These are phyloP conservation scores for Sceliomorpha sp. DNA, from an alignment of 2,888 invertebrate genomes.

Conservation along the genomic window DNA sequence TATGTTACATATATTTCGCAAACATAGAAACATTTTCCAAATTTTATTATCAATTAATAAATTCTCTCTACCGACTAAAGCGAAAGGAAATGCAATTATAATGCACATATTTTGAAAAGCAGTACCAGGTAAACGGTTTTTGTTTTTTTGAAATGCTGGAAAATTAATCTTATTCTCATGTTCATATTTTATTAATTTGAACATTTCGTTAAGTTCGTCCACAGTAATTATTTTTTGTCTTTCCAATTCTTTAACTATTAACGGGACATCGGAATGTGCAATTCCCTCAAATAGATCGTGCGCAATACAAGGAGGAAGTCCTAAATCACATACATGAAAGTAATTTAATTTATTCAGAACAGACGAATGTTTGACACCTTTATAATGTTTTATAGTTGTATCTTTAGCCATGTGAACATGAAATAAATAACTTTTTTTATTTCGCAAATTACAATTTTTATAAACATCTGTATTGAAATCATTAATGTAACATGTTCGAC, in stretches of 20 bases:
- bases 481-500: constrained; percentile 36
- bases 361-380: constrained; percentile 62
- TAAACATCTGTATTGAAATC: constrained; percentile 32
- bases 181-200: constrained; percentile 9
- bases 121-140: constrained; percentile 35
- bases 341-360: constrained; percentile 58
- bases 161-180: constrained; percentile 19
- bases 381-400: constrained; percentile 12
- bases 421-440: constrained; percentile 15
- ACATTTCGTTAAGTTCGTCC: constrained; percentile 5
- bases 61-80: constrained; percentile 16
- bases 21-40: constrained; percentile 42
- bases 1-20: constrained; percentile 42
- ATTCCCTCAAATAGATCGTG: constrained; percentile 66
- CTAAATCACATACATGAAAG: constrained; percentile 61
- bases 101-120: constrained; percentile 43
- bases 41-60: constrained; percentile 33
- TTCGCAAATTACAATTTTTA: constrained; percentile 16
- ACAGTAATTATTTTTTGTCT: constrained; percentile 20
- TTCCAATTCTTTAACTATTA: constrained; percentile 54
- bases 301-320: constrained; percentile 64
- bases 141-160: constrained; percentile 16
- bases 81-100: constrained; percentile 29
- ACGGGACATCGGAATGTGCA: constrained; percentile 57
- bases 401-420: constrained; percentile 22